Percentiles rank a stretch among this genome's conserved stretches.
Conservation (phyloP, 2,888 invertebrate genomes). For the Cantharis lateralis region DNA sequence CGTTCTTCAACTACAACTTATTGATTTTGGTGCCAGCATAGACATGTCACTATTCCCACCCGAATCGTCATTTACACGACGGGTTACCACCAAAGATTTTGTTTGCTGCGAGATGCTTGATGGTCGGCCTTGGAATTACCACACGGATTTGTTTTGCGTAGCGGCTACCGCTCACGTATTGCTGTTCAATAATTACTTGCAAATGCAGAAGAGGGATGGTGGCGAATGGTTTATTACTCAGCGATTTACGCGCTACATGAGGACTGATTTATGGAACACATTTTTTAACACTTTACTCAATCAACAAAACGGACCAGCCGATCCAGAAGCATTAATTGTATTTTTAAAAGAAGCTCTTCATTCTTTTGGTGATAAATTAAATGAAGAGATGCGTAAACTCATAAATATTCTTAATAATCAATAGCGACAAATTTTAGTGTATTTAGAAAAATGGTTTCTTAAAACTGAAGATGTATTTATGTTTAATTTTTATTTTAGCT, state of each 20-base stretch:
- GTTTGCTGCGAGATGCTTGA: constrained; percentile 91
- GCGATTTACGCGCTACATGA: constrained; percentile 57
- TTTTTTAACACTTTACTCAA: constrained; percentile 83
- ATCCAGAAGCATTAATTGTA: constrained; percentile 41
- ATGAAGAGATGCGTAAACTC: constrained; percentile 44
- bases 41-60: constrained; percentile 86
- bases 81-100: constrained; percentile 76
- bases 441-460: constrained; percentile 12
- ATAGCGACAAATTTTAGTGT: constrained; percentile 39
- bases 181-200: constrained; percentile 89
- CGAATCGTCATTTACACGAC: constrained; percentile 70
- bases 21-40: constrained; percentile 93
- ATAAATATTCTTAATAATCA: constrained; percentile 50
- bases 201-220: constrained; percentile 53
- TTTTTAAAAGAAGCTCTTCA: constrained; percentile 44
- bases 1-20: constrained; percentile 77
- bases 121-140: constrained; percentile 89
- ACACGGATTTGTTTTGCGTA: constrained; percentile 89
- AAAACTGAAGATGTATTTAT: constrained; percentile 21
- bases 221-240: constrained; percentile 50
- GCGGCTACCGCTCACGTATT: constrained; percentile 87
- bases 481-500: constrained; percentile 18
- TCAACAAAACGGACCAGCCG: constrained; percentile 52
- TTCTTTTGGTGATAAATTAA: constrained; percentile 39
- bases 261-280: constrained; percentile 75